Percentiles rank a stretch among this genome's conserved stretches.
phyloP scores from a whole-genome alignment of 2,888 invertebrate genomes.

The Clunio marinus region DNA sequence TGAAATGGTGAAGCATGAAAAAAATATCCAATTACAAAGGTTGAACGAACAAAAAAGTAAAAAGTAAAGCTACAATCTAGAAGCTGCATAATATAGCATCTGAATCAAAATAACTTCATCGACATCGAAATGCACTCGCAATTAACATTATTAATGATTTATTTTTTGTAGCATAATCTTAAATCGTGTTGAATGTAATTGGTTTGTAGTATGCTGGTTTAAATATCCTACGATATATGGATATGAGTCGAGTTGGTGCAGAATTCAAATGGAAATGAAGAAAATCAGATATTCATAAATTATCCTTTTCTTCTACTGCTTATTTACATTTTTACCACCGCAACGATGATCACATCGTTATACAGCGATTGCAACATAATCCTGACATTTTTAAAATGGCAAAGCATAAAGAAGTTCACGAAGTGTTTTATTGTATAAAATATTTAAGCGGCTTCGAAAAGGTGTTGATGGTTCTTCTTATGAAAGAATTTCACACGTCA shows the following conservation, averaged over 20 bases:
- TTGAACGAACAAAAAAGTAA: neutral
- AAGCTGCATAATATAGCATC: conserved; percentile 23
- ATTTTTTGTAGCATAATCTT: conserved; percentile 13
- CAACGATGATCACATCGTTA: neutral
- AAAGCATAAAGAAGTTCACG: neutral
- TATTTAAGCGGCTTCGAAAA: neutral
- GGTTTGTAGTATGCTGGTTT: conserved; percentile 11
- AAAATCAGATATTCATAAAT: conserved; percentile 32
- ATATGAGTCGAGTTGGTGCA: neutral
- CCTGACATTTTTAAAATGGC: neutral
- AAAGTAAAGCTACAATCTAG: conserved; percentile 13
- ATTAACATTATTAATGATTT: conserved; percentile 10
- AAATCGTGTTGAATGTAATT: conserved; percentile 35
- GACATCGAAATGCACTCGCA: neutral
- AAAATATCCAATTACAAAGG: conserved; percentile 34
- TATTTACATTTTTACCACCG: neutral
- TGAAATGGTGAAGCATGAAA: conserved; percentile 25
- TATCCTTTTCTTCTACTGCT: conserved; percentile 25
- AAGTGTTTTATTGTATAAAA: neutral
- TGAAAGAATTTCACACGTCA: too few relatives aligned
- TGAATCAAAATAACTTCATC: conserved; percentile 1
- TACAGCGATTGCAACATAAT: neutral
- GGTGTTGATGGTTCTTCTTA: conserved; percentile 18
- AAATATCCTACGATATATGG: neutral
- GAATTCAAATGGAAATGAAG: neutral